Conservation (phyloP, 92 coral and sea anemone genomes). For the Micromussa lordhowensis region DNA sequence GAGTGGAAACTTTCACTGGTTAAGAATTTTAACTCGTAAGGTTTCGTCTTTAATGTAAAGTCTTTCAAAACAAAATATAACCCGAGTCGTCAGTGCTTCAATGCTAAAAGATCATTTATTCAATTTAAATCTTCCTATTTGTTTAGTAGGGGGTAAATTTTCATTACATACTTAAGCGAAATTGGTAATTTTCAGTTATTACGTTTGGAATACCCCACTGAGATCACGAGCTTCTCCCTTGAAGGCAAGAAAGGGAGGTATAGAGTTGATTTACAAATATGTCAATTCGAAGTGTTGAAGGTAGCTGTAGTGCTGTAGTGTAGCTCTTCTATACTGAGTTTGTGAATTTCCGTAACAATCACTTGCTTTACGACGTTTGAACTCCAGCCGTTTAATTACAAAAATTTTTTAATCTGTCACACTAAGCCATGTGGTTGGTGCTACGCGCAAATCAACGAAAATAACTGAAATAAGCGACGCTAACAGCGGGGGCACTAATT, state of each 20-base stretch:
- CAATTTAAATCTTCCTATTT: neutral
- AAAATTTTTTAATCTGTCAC: neutral
- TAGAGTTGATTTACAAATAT: too few species aligned
- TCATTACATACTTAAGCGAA: neutral
- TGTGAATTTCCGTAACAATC: neutral
- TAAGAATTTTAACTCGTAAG: too few species aligned
- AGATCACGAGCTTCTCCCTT: neutral
- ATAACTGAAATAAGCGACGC: neutral
- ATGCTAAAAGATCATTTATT: neutral
- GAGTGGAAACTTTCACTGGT: too few species aligned
- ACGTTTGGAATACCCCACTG: neutral
- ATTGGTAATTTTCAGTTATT: neutral
- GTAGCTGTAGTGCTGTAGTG: neutral
- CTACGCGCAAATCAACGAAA: neutral
- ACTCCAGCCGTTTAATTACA: neutral
- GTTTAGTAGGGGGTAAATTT: neutral
- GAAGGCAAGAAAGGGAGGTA: too few species aligned
- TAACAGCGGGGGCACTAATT: neutral
- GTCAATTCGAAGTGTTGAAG: too few species aligned
- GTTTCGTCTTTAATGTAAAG: too few species aligned
- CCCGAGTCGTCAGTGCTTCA: neutral
- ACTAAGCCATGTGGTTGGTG: neutral
- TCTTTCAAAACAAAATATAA: neutral
- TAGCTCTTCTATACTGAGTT: neutral
- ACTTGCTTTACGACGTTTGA: neutral